These are phyloP conservation scores for Styela plicata DNA, from an alignment of 23 tunicate genomes.

Conservation along the genomic window DNA sequence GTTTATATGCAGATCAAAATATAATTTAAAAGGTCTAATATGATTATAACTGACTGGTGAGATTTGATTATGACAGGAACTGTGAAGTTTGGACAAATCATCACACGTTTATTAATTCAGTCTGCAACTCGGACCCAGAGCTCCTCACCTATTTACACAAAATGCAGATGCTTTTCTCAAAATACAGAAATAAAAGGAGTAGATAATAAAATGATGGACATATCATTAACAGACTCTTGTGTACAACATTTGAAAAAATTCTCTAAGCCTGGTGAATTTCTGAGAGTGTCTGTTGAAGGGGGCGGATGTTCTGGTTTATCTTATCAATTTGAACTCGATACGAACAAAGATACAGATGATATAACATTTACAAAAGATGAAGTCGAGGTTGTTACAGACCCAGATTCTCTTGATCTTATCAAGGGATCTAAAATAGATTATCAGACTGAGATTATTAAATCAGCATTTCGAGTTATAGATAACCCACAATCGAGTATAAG, in stretches of 20 bases:
- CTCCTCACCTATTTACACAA: neutral
- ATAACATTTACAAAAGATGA: slow-evolving; percentile 54
- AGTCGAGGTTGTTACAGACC: slow-evolving; percentile 77
- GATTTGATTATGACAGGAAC: no score
- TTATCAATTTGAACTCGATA: slow-evolving; percentile 78
- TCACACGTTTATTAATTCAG: neutral
- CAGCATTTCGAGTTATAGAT: slow-evolving; percentile 55
- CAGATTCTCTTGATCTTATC: slow-evolving; percentile 60
- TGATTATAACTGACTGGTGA: no score
- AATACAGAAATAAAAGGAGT: neutral
- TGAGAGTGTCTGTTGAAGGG: slow-evolving; percentile 88
- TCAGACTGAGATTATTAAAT: slow-evolving; percentile 73
- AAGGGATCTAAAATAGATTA: slow-evolving; percentile 85
- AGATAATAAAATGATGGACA: neutral
- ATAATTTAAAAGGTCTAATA: no score
- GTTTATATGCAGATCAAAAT: no score
- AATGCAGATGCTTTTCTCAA: neutral
- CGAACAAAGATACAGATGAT: slow-evolving; percentile 53
- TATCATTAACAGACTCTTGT: slow-evolving; percentile 18
- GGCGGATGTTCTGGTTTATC: slow-evolving; percentile 99
- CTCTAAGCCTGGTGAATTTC: slow-evolving; percentile 51
- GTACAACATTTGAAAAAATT: slow-evolving; percentile 77
- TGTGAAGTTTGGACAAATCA: neutral
- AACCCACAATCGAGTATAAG: slow-evolving; percentile 79
- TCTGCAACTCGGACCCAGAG: neutral